phyloP scores from a whole-genome alignment of 1,140 invertebrate genomes.

The Scaptodrosophila lebanonensis region DNA sequence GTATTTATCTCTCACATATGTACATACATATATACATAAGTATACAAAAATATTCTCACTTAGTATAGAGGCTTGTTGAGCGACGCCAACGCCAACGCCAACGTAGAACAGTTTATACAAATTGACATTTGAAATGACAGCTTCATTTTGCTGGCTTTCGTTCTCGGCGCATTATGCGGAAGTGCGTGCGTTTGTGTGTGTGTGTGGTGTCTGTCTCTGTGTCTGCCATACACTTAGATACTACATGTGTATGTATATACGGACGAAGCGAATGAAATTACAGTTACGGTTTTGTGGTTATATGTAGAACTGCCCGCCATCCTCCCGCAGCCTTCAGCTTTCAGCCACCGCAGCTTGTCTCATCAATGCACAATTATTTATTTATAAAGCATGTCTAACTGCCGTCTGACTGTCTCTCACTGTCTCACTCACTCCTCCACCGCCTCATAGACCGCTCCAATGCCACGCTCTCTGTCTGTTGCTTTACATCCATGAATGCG shows the following conservation, averaged over 20 bases:
- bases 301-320: too few relatives aligned
- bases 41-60: too few relatives aligned
- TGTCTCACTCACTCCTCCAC: too few relatives aligned
- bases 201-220: conserved; percentile 7
- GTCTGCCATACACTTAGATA: too few relatives aligned
- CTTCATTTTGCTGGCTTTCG: conserved; percentile 41
- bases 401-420: conserved; percentile 30
- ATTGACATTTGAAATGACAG: conserved; percentile 63
- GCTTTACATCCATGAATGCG: background rate
- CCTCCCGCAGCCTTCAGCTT: conserved; percentile 7
- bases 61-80: background rate
- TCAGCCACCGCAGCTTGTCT: conserved; percentile 39
- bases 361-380: conserved; percentile 58
- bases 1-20: too few relatives aligned
- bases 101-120: conserved; percentile 47
- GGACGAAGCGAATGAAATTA: too few relatives aligned
- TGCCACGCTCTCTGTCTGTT: too few relatives aligned
- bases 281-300: too few relatives aligned
- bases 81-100: conserved; percentile 9
- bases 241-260: conserved; percentile 13
- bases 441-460: too few relatives aligned
- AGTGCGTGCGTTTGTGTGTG: conserved; percentile 46
- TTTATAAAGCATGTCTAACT: conserved; percentile 51
- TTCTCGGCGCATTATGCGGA: conserved; percentile 42
- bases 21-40: too few relatives aligned